Conservation (phyloP, 2,888 invertebrate species). For the Marronus borbonicus region DNA sequence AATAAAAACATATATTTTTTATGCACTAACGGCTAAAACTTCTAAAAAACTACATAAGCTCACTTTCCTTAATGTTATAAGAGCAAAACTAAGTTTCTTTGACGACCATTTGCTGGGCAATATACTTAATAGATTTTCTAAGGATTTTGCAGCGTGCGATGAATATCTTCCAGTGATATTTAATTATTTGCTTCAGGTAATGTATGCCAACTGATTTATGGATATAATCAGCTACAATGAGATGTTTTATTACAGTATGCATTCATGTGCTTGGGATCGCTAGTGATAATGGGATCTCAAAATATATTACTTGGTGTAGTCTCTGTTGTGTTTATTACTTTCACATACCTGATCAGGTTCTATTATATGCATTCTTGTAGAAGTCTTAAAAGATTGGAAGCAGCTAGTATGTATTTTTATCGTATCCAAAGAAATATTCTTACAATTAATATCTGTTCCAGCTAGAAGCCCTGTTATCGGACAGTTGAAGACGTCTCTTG, state of each 20-base stretch:
- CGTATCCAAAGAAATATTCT: neutral
- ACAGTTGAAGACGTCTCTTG: constrained; percentile 65
- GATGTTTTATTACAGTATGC: constrained; percentile 69
- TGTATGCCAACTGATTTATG: neutral
- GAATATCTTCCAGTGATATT: constrained; percentile 53
- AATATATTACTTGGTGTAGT: constrained; percentile 80
- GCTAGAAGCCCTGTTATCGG: constrained; percentile 66
- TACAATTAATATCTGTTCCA: constrained; percentile 60
- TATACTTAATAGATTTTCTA: constrained; percentile 56
- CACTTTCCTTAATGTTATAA: constrained; percentile 52
- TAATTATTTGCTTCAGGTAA: constrained; percentile 46
- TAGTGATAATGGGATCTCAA: constrained; percentile 81
- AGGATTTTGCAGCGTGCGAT: constrained; percentile 55
- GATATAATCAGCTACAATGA: neutral
- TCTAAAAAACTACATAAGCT: constrained; percentile 53
- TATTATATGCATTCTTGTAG: constrained; percentile 81
- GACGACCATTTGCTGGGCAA: constrained; percentile 55
- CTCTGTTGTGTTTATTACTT: constrained; percentile 75
- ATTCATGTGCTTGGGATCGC: constrained; percentile 77
- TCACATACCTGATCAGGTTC: constrained; percentile 77
- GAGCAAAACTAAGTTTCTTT: constrained; percentile 54
- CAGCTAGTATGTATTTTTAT: constrained; percentile 68
- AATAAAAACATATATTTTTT: constrained; percentile 56
- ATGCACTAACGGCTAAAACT: constrained; percentile 51
- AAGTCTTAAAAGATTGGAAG: constrained; percentile 81